phyloP scores from a whole-genome alignment of 2,888 invertebrate genomes.

The Chelonus formosanus region DNA sequence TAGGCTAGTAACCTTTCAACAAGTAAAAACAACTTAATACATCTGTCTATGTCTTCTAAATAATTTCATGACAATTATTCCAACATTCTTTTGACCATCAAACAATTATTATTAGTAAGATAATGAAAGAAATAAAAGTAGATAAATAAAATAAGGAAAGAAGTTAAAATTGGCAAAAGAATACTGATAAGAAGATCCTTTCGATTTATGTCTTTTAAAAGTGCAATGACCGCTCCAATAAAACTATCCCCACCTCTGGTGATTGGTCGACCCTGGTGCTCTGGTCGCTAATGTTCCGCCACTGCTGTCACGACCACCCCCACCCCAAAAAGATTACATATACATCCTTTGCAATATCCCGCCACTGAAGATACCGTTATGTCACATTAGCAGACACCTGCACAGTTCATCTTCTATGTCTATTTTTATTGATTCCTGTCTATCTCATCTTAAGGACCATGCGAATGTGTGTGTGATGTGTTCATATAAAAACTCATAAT shows the following conservation, averaged over 20 bases:
- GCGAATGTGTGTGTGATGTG: too few relatives aligned
- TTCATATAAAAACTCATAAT: too few relatives aligned
- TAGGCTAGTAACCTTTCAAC: constrained; percentile 46
- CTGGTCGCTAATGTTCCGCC: constrained; percentile 13
- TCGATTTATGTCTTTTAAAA: constrained; percentile 49
- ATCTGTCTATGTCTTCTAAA: background rate
- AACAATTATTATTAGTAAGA: too few relatives aligned
- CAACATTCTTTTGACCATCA: too few relatives aligned
- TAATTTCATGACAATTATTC: too few relatives aligned
- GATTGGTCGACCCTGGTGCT: constrained; percentile 24
- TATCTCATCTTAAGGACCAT: too few relatives aligned
- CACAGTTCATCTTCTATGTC: constrained; percentile 26
- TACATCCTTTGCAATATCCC: constrained; percentile 44
- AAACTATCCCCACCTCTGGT: constrained; percentile 49
- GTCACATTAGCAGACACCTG: constrained; percentile 64
- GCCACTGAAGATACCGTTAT: constrained; percentile 62
- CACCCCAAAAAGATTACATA: constrained; percentile 54
- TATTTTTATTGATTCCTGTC: background rate
- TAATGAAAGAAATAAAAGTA: background rate
- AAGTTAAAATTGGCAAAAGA: background rate
- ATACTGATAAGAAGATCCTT: constrained; percentile 39
- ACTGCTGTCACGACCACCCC: constrained; percentile 41
- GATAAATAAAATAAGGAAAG: constrained; percentile 2
- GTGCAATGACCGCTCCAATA: constrained; percentile 65
- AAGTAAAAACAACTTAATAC: constrained; percentile 3